Percentiles rank a stretch among this genome's conserved stretches.
phyloP scores from a whole-genome alignment of 2,113 vertebrate species.

The Isurus oxyrinchus region DNA sequence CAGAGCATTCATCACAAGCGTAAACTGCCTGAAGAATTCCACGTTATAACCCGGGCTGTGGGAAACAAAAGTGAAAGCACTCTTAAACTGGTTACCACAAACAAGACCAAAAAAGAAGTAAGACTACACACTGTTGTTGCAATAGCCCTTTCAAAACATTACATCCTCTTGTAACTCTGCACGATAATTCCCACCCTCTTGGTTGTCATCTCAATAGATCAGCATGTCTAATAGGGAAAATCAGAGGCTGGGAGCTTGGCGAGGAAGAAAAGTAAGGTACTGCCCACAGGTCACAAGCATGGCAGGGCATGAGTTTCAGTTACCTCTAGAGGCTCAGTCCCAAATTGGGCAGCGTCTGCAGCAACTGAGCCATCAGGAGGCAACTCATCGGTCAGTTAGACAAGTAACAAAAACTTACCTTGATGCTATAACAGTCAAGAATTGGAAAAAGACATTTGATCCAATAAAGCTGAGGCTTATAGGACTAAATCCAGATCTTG shows the following conservation, averaged over 20 bases:
- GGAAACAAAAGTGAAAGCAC: constrained; percentile 42
- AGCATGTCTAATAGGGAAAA: background rate
- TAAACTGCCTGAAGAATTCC: constrained; percentile 92
- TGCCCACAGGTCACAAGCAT: background rate
- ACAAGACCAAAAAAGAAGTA: constrained; percentile 45
- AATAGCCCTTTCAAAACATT: background rate
- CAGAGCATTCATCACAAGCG: constrained; percentile 95
- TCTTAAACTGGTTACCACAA: background rate
- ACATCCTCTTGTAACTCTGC: too few relatives aligned
- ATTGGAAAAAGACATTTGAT: background rate
- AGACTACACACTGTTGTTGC: constrained; percentile 41
- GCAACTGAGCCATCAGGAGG: background rate
- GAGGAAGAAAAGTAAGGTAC: background rate
- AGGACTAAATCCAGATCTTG: background rate
- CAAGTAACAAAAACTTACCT: background rate
- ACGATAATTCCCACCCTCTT: background rate
- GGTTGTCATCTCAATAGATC: background rate
- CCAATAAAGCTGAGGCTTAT: too few relatives aligned
- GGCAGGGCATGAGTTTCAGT: background rate
- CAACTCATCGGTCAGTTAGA: background rate
- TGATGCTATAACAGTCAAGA: background rate
- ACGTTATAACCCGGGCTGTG: constrained; percentile 91
- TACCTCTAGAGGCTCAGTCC: background rate
- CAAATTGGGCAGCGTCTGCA: background rate
- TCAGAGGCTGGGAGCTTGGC: background rate